Evolutionary conservation across 2,797 vertebrate genomes (phyloP), one percentile per base, ranked within the genome.

Genomic region (Argya squamiceps): DNA sequence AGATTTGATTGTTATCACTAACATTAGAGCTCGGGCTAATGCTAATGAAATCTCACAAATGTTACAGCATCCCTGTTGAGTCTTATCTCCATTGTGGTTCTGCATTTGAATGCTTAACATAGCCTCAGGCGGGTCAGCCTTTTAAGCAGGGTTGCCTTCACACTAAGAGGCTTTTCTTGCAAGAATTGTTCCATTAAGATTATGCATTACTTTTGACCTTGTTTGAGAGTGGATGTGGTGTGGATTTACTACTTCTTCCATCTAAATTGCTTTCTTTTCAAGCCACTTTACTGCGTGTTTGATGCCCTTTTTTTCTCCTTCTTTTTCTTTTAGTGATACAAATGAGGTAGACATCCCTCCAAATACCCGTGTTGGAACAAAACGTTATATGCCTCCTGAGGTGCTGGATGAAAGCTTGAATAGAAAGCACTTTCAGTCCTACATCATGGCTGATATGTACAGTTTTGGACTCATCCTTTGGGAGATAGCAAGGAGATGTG

Each of bases 371-470:
- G 99, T 99, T 2, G 99, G 99, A 76, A 99, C 99, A n/a, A 99
- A 99, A 86, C 99, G 99, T 81, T 99, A 99, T 91, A 99, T 99
- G 99, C 98, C 99, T 23, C 99, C 99, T 0, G 99, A 99, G 93
- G 99, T 99, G 74, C 84, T 99, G 98, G 99, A 99, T 21, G 99
- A 99, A 97, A 99, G 98, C 90, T 97, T 99, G 94, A 99, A 99
- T 79, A 98, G 98, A 71, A 99, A 98, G 85, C 98, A 99, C 96
- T 99, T 99, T 82, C 99, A 99, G 97, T 99, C 99, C 2, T 99
- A 99, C 91, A 99, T 99, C 97, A 99, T 99, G 99, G 99, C 99
- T 3, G 99, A 99, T 97, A 99, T 99, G 99, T 99, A 99, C 94
- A 99, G 99, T 89, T 99, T 99, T 75, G 99, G 99, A 62, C 99